phyloP scores from a whole-genome alignment of 1,140 invertebrate genomes.

The Calephelis nemesis region DNA sequence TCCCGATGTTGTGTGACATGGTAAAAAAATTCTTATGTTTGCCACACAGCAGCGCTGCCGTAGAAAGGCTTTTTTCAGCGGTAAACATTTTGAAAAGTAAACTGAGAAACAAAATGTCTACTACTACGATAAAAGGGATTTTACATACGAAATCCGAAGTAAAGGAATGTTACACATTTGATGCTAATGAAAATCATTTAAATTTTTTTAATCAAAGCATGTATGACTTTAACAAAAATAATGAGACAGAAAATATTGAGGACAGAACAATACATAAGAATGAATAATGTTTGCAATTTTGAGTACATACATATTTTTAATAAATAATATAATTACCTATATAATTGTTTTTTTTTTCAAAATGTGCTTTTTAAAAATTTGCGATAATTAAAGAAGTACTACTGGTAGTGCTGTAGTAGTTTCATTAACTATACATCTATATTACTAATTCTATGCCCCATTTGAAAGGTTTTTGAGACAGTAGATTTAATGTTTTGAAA shows the following conservation, averaged over 20 bases:
- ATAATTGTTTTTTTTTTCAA: background rate
- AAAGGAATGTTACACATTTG: too few relatives aligned
- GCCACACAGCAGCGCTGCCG: conserved; percentile 29
- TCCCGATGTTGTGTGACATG: background rate
- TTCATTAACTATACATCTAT: conserved; percentile 4
- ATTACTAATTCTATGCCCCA: background rate
- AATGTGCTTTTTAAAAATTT: background rate
- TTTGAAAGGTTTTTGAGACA: conserved; percentile 1
- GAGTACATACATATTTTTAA: too few relatives aligned
- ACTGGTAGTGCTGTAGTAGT: background rate
- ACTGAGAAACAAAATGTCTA: background rate
- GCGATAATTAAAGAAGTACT: background rate
- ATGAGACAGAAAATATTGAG: too few relatives aligned
- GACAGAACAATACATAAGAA: too few relatives aligned
- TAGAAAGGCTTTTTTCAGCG: conserved; percentile 31
- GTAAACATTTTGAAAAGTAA: conserved; percentile 29
- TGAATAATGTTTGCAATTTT: too few relatives aligned
- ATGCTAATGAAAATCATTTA: background rate
- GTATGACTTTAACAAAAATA: too few relatives aligned
- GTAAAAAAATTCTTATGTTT: background rate
- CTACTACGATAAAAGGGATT: too few relatives aligned
- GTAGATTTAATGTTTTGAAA: conserved; percentile 6
- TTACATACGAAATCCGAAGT: too few relatives aligned
- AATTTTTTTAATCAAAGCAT: background rate
- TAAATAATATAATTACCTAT: too few relatives aligned